Evolutionary conservation across 2,888 invertebrate species (phyloP), one percentile per base, ranked within the genome.

Genomic region (Leucania comma): DNA sequence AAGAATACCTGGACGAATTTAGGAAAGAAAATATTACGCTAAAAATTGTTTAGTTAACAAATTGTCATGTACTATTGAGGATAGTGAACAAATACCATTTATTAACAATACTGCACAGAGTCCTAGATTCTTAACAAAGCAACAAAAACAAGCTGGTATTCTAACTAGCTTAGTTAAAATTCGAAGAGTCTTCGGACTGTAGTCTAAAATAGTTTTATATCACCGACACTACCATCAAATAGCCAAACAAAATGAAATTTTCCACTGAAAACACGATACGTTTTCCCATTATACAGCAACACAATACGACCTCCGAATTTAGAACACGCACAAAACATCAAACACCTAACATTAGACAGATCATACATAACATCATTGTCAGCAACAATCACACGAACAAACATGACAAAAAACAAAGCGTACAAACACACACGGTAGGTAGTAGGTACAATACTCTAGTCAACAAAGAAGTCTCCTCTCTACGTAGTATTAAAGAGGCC

Each of bases 401-500:
- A 94, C 92, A 91, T 90, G 91, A 92, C 91, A 90, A 91, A 89
- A 90, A 85, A 85, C 86, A 85, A 86, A 75, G 75, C 72, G 84
- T 88, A 89, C 90, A 91, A 88, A 93, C 92, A 94, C 92, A 93
- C 94, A 93, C 90, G 93, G 26, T 57, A 57, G 90, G 90, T 88
- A 94, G 89, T 91, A 90, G 90, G 90, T 89, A 94, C 95, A 94
- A 95, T 94, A 90, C 92, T 78, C 77, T 62, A 78, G 85, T 86
- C 91, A 87, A 95, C 95, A 96, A 95, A 93, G 92, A 92, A 92
- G 88, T 92, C 92, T 93, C 94, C 94, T 95, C 94, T 95, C 93
- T 91, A 90, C 94, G 92, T 95, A 93, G 95, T 96, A 95, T 95
- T 95, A 96, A 94, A 95, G 94, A 93, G 88, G 77, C 89, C 86